Percentiles rank a stretch among this genome's conserved stretches.
These are phyloP conservation scores for Drosophila siamana DNA, from an alignment of 2,888 invertebrate species.

Conservation along the genomic window DNA sequence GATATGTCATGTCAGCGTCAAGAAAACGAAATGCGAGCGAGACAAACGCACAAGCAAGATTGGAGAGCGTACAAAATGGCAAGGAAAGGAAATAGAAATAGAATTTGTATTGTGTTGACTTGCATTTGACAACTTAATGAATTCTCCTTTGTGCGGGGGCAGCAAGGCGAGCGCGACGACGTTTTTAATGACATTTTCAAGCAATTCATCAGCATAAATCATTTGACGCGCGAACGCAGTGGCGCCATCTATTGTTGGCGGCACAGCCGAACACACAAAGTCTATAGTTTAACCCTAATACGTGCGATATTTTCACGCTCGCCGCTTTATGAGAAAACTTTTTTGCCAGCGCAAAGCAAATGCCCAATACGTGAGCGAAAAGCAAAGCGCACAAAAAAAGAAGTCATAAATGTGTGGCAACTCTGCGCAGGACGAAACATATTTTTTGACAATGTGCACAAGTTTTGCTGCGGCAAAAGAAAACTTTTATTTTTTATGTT, in stretches of 20 bases:
- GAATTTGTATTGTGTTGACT: constrained; percentile 75
- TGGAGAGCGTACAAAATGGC: constrained; percentile 1
- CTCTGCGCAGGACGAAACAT: constrained; percentile 37
- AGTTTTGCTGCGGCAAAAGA: constrained; percentile 13
- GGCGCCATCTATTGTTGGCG: constrained; percentile 44
- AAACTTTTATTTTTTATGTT: constrained; percentile 66
- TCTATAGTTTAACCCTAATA: constrained; percentile 58
- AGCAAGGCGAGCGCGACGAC: constrained; percentile 25
- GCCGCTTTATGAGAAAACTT: constrained; percentile 73
- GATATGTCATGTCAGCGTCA: constrained; percentile 71
- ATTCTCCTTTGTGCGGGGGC: constrained; percentile 53
- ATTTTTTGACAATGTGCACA: constrained; percentile 67
- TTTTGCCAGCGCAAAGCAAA: constrained; percentile 38
- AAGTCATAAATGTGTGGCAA: constrained; percentile 58
- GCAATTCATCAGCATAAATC: constrained; percentile 65
- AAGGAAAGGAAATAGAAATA: background rate
- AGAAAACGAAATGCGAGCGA: background rate
- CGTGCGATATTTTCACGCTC: constrained; percentile 43
- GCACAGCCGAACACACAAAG: background rate
- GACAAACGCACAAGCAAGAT: too few relatives aligned
- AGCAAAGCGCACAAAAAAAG: background rate
- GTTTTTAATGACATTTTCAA: constrained; percentile 55
- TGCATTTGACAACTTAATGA: constrained; percentile 80
- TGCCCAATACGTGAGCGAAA: constrained; percentile 63
- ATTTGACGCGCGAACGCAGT: constrained; percentile 38